phyloP scores from a whole-genome alignment of 2,797 vertebrate genomes.

The Tapirus indicus region DNA sequence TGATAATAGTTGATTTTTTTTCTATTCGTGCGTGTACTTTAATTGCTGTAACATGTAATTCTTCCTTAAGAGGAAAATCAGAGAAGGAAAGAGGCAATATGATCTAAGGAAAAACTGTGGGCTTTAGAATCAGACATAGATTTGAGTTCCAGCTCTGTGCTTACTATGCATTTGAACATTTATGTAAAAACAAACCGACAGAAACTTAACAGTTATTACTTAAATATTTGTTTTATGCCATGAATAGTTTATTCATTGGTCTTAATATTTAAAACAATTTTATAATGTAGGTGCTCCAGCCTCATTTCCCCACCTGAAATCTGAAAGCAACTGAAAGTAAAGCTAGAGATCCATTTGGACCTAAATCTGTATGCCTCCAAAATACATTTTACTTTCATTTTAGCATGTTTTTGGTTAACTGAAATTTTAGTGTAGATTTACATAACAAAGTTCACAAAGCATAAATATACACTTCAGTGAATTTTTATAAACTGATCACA shows the following conservation, averaged over 20 bases:
- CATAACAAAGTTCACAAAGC: background rate
- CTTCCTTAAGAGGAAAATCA: constrained; percentile 28
- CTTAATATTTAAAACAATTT: background rate
- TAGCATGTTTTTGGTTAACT: background rate
- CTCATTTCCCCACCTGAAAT: background rate
- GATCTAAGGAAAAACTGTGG: background rate
- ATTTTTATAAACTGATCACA: background rate
- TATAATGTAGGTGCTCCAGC: background rate
- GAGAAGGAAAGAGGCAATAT: background rate
- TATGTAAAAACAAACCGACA: background rate
- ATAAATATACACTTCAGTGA: background rate
- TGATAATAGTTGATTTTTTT: background rate
- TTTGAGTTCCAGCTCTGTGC: background rate
- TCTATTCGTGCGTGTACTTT: background rate
- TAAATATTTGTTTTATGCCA: background rate
- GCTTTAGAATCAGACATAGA: background rate
- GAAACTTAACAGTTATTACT: background rate
- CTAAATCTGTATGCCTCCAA: background rate
- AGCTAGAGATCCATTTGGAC: background rate
- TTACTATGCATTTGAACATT: background rate
- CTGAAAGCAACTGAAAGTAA: background rate
- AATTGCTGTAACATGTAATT: background rate
- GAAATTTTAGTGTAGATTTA: background rate
- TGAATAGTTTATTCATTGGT: background rate
- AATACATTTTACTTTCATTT: background rate